Percentiles rank a stretch among this genome's conserved stretches.
These are phyloP conservation scores for Centropyge bicolor DNA, from an alignment of 2,797 vertebrate genomes.

Conservation along the genomic window DNA sequence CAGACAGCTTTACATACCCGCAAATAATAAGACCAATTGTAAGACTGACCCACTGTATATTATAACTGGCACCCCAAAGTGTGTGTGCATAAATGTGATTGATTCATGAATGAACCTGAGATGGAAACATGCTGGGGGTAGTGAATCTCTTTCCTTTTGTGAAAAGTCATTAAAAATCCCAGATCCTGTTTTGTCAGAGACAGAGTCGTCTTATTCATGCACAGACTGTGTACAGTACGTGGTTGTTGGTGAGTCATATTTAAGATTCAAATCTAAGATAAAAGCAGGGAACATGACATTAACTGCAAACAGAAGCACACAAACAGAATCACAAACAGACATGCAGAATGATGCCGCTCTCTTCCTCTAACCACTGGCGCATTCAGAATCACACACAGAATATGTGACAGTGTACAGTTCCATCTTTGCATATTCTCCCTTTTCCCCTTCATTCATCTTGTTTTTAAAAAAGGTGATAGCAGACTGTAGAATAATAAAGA, in stretches of 20 bases:
- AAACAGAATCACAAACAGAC: slow-evolving; percentile 14
- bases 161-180: slow-evolving; percentile 3
- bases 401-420: neutral
- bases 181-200: neutral
- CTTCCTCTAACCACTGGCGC: neutral
- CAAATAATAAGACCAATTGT: neutral
- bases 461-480: too few species aligned
- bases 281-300: slow-evolving; percentile 33
- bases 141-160: slow-evolving; percentile 2
- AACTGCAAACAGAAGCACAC: neutral
- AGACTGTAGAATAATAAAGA: neutral
- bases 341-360: neutral
- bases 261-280: slow-evolving; percentile 29
- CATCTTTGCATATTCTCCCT: neutral
- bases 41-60: neutral
- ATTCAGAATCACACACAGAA: neutral
- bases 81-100: neutral
- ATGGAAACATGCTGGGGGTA: neutral
- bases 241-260: slow-evolving; percentile 10
- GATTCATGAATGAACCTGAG: neutral
- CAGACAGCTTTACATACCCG: neutral
- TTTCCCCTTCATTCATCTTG: neutral
- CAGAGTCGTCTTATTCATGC: neutral
- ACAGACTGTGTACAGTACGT: neutral
- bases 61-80: neutral